phyloP scores from a whole-genome alignment of 2,888 invertebrate genomes.

The Bombyx huttoni region DNA sequence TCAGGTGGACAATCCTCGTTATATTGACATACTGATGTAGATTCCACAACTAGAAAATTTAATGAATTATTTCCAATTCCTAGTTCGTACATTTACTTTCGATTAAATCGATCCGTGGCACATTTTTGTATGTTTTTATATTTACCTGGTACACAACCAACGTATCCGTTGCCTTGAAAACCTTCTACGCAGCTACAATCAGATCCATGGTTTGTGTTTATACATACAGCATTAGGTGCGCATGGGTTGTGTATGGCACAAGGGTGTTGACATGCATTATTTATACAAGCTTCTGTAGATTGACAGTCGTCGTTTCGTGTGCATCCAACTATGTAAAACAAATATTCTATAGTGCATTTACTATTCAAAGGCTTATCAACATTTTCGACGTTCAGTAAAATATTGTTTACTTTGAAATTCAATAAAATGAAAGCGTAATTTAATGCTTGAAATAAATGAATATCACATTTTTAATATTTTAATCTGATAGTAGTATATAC shows the following conservation, averaged over 20 bases:
- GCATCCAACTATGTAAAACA: conserved; percentile 82
- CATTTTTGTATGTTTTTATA: background rate
- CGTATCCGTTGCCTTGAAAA: conserved; percentile 88
- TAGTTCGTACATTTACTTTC: background rate
- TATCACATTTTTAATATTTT: too few species aligned
- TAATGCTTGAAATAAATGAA: too few species aligned
- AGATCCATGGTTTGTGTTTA: conserved; percentile 89
- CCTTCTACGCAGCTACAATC: conserved; percentile 90
- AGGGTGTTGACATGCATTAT: conserved; percentile 87
- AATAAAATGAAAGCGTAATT: too few species aligned
- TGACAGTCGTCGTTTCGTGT: conserved; percentile 88
- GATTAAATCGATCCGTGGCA: background rate
- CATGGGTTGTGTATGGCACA: conserved; percentile 90
- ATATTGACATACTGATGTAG: conserved; percentile 81
- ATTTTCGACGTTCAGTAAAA: too few species aligned
- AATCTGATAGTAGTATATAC: too few species aligned
- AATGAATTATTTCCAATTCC: background rate
- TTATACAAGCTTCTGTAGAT: conserved; percentile 88
- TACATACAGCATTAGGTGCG: conserved; percentile 85
- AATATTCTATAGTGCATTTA: background rate
- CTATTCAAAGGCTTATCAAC: too few species aligned
- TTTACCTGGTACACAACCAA: conserved; percentile 85
- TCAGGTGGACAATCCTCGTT: conserved; percentile 93
- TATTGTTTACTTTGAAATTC: too few species aligned
- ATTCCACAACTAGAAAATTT: conserved; percentile 36